A percentile compares a stretch with the other conserved stretches of the same genome.
Evolutionary conservation across 2,113 vertebrate genomes (phyloP).

Genomic region (Oreotrochilus melanogaster): DNA sequence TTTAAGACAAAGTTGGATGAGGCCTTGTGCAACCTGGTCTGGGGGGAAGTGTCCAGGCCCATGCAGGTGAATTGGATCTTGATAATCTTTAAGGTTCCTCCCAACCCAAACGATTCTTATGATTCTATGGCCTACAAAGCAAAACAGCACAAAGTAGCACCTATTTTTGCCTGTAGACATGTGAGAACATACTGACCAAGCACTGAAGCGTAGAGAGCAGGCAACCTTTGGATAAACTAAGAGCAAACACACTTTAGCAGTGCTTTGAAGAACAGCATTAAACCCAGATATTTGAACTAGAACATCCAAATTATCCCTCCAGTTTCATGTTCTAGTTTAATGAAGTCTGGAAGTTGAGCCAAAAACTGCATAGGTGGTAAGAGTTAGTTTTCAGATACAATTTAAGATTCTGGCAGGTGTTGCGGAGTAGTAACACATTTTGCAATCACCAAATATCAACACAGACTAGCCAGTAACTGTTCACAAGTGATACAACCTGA

Average conservation of each 20-base stretch:
- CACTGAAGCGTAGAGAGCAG: background rate
- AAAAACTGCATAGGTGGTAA: background rate
- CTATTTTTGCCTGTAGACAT: background rate
- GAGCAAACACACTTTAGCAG: background rate
- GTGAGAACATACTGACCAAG: background rate
- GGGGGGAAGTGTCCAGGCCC: no score
- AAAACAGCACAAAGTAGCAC: background rate
- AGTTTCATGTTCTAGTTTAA: background rate
- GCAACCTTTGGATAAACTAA: background rate
- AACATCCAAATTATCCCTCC: background rate
- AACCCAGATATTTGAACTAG: background rate
- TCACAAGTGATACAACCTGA: background rate
- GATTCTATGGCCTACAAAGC: background rate
- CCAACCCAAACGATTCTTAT: no score
- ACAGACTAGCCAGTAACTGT: background rate
- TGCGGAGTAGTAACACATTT: background rate
- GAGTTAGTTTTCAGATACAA: background rate
- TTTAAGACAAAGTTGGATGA: no score
- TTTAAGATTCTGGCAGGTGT: background rate
- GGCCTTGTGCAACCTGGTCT: no score
- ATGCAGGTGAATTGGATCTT: no score
- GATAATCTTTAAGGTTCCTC: no score
- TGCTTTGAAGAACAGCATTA: background rate
- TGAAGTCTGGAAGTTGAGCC: background rate
- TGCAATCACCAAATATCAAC: background rate